Base-by-base conservation (phyloP, 1,140 invertebrate species). In the Lordiphosa collinella region DNA sequence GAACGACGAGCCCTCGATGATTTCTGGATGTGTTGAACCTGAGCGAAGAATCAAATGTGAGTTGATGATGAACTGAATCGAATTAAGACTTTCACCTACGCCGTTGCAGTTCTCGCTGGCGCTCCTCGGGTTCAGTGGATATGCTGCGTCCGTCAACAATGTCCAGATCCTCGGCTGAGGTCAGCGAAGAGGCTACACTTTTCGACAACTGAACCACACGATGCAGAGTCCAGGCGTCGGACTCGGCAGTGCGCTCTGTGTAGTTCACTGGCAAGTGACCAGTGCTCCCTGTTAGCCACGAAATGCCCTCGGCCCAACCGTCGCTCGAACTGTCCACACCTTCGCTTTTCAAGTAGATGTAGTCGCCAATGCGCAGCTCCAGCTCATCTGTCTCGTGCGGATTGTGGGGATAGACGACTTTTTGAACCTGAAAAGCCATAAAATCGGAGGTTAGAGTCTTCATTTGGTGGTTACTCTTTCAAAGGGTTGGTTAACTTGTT, bases 191-290 rank as follows among this genome's bases (percentile, higher is more conserved):
- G 7, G 90, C 88, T 22, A 88, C 51, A 46, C 80, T 76, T 78
- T 90, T 62, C 54, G 90, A 85, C 55, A 94, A 89, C 16, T 91
- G 90, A 7, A 94, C 89, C 12, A 93, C 92, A 84, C 92, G 92
- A 78, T 97, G 96, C 25, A 97, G 84, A 3, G 95, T 97, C 96
- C 96, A 97, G 1, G 95, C 94, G 90, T 96, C 95, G 2, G 95
- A 96, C 82, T 97, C 96, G 0, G 95, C 93, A 1, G 95, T 95
- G 32, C 94, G 91, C 84, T 94, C 93, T 0, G 95, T 96, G 63
- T 95, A 96, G 75, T 94, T 94, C 38, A 93, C 92, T 0, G 96
- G 96, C 64, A 97, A 90, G 75, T 93, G 93, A 0, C 96, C 96
- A 11, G 92, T 92, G 49, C 91, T 92, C 18, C 95, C 96, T 7